These are phyloP conservation scores for Syngnathus acus DNA, from an alignment of 2,797 vertebrate genomes.

Conservation along the genomic window DNA sequence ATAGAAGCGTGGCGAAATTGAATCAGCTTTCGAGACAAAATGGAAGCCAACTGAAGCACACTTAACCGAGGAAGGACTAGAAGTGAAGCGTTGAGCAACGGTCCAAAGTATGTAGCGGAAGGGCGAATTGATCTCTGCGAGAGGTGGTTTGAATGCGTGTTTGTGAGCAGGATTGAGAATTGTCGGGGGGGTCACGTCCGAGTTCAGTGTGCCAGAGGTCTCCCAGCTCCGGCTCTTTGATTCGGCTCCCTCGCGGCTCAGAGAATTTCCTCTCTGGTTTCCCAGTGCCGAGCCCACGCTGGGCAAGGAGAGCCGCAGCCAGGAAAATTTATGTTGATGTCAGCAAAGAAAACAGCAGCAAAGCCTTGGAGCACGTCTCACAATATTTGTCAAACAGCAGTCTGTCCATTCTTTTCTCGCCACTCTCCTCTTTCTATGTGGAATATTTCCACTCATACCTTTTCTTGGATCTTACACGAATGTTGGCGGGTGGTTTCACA, in stretches of 20 bases:
- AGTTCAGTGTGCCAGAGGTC: conserved; percentile 73
- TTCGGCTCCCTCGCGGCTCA: conserved; percentile 59
- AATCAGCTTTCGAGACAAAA: background rate
- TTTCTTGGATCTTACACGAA: conserved; percentile 50
- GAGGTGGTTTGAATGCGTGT: conserved; percentile 15
- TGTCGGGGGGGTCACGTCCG: conserved; percentile 45
- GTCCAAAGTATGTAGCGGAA: background rate
- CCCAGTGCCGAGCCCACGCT: conserved; percentile 66
- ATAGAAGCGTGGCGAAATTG: background rate
- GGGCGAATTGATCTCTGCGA: conserved; percentile 16
- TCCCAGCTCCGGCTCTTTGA: conserved; percentile 62
- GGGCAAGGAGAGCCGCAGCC: conserved; percentile 61
- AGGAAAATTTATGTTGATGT: conserved; percentile 76
- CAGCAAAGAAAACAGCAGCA: conserved; percentile 74
- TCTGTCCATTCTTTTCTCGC: conserved; percentile 61
- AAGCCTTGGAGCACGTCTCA: conserved; percentile 63
- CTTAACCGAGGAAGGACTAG: background rate
- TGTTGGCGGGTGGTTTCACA: conserved; percentile 58
- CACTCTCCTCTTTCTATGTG: conserved; percentile 42
- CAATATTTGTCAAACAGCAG: conserved; percentile 79
- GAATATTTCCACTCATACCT: conserved; percentile 50
- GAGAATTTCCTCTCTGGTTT: conserved; percentile 72
- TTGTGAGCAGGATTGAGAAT: conserved; percentile 23
- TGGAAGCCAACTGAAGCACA: background rate
- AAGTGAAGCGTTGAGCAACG: background rate